Base-by-base conservation (phyloP, 1,140 invertebrate genomes). In the Drosophila parabipectinata region DNA sequence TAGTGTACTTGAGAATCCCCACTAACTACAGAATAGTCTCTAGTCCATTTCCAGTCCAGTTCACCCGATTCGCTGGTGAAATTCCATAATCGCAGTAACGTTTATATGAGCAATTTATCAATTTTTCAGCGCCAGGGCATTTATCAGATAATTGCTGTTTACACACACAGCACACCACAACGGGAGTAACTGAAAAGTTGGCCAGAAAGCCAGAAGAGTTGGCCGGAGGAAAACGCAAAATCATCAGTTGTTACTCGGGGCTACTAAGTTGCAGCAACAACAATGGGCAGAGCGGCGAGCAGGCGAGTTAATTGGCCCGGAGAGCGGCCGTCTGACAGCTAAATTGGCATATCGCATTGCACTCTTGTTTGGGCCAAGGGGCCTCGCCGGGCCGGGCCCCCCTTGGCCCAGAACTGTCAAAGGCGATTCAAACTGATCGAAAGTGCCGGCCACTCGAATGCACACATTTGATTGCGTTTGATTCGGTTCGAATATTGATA, bases 81-180 rank as follows among this genome's bases (percentile, higher is more conserved):
- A 58, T 83, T 71, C 71, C 79, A 83, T 87, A 85, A 85, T 85
- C 75, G 81, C 87, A 79, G 82, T 72, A 85, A 82, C 75, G 83
- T 88, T 85, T 82, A 88, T 88, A 85, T 79, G 71, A 73, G 66
- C 82, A 85, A 85, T 85, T 85, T 85, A 85, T 85, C 82, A 82
- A 85, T 82, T 87, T 85, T 85, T 85, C 78, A 85, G 82, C 83
- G 82, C 82, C 82, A 52, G 66, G 72, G 69, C 75, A 87, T 87
- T 85, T 85, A 85, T 85, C 82, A 78, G 83, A 88, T 85, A 85
- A 85, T 85, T 85, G 79, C 75, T 85, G 82, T 87, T 85, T 85
- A 60, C 83, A 85, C 82, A 87, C 83, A 82, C 18, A 39, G 24
- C 37, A 87, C 83, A 82, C 18, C 34, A 26, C 37, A 45, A 32